Base-by-base conservation (phyloP, 2,113 vertebrate species). In the Steatornis caripensis region DNA sequence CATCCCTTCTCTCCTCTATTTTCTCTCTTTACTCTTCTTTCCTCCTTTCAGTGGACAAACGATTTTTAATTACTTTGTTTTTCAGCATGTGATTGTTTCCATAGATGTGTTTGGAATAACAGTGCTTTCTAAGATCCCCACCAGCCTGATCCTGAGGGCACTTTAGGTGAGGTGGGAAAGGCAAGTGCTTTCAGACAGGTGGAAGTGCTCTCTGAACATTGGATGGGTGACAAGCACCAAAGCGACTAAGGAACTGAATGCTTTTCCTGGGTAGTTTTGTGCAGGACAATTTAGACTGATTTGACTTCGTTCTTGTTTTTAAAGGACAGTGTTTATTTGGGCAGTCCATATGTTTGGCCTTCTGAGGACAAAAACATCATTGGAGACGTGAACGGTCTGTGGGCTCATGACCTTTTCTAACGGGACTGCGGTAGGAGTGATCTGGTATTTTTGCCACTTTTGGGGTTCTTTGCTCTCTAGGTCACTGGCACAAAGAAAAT, bases 391-490 rank as follows among this genome's bases (percentile, higher is more conserved):
- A 84, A n/a, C 3, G 4, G 19, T 68, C 54, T 54, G 45, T 71
- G 65, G 54, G 78, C 57, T 54, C 36, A 32, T 1, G 36, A 51
- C 21, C 41, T 83, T 93, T 88, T 68, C 43, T 78, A 54, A 76
- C 41, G 49, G 43, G 49, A 37, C n/a, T 90, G 29, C 16, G 45
- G 37, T 41, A n/a, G 12, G 64, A 90, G 61, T 48, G 34, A 91
- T 75, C 82, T 66, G 87, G 84, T 36, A 94, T 96, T 92, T 95
- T 92, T 95, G 64, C 41, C 60, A 68, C 51, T 92, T 89, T n/a
- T 34, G 23, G 32, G 19, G 45, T 23, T 84, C 77, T 77, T 87
- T 94, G 74, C 49, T 94, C 76, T 94, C 36, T 94, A 64, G 75
- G 76, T 91, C 89, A 76, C 62, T 80, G 41, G 71, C 88, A 76